A percentile compares a stretch with the other conserved stretches of the same genome.
Evolutionary conservation across 2,113 vertebrate genomes (phyloP).

Genomic region (Hirundichthys speculiger): DNA sequence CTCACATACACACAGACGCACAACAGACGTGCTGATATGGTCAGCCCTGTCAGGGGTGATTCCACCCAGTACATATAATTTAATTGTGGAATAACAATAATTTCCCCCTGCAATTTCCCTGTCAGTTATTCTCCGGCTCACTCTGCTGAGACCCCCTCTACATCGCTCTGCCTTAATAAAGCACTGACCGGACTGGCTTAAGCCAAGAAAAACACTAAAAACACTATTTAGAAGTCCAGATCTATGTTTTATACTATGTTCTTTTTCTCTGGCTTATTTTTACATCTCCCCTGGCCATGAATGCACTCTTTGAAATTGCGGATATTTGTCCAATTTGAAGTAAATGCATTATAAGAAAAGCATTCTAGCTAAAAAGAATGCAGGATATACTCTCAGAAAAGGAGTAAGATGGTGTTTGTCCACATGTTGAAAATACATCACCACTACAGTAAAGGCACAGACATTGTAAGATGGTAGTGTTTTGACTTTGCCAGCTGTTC

Average conservation of each 20-base stretch:
- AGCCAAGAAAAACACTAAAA: slow-evolving; percentile 69
- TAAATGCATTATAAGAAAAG: background rate
- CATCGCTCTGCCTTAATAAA: slow-evolving; percentile 62
- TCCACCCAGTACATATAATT: slow-evolving; percentile 77
- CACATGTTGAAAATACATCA: no score
- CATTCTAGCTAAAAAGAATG: background rate
- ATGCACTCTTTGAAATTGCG: slow-evolving; percentile 6
- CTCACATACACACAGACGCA: slow-evolving; percentile 35
- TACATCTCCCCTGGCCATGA: slow-evolving; percentile 38
- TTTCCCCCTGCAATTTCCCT: slow-evolving; percentile 76
- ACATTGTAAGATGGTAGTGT: no score
- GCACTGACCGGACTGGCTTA: slow-evolving; percentile 40
- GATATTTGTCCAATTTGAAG: slow-evolving; percentile 12
- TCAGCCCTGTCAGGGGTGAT: slow-evolving; percentile 74
- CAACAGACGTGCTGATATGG: slow-evolving; percentile 43
- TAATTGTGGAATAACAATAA: slow-evolving; percentile 81
- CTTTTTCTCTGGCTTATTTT: slow-evolving; percentile 46
- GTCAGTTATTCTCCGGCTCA: slow-evolving; percentile 70
- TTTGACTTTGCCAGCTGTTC: no score
- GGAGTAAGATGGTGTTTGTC: no score
- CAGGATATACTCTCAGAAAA: background rate
- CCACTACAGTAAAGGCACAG: no score
- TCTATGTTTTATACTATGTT: slow-evolving; percentile 54
- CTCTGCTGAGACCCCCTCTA: slow-evolving; percentile 19
- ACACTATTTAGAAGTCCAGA: slow-evolving; percentile 67